These are phyloP conservation scores for Sphecodes monilicornis DNA, from an alignment of 2,888 invertebrate species.

Conservation along the genomic window DNA sequence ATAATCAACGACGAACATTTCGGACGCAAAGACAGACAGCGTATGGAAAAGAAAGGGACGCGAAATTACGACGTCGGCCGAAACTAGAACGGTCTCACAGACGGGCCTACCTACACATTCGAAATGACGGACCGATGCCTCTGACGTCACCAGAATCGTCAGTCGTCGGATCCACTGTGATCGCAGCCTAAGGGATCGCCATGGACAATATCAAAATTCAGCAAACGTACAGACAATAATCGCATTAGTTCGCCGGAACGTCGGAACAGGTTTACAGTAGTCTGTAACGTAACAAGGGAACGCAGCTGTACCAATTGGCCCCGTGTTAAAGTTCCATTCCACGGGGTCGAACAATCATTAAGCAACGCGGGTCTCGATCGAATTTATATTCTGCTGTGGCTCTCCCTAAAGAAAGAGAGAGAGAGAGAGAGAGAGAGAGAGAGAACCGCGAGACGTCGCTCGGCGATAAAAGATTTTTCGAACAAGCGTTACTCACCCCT, in stretches of 20 bases:
- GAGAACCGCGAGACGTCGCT: not conserved
- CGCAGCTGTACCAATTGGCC: slow-evolving; percentile 26
- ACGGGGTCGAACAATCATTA: slow-evolving; percentile 35
- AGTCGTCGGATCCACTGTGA: too few relatives aligned
- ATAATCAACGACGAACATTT: too few relatives aligned
- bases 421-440: too few relatives aligned
- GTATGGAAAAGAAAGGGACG: too few relatives aligned
- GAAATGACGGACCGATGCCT: too few relatives aligned
- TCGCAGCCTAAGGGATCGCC: too few relatives aligned
- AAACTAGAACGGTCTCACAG: too few relatives aligned
- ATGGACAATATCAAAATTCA: slow-evolving; percentile 43
- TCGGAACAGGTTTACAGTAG: slow-evolving; percentile 33
- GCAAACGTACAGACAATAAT: slow-evolving; percentile 17
- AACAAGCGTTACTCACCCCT: slow-evolving; percentile 6
- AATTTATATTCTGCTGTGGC: slow-evolving; percentile 35
- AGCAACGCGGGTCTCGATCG: slow-evolving; percentile 24
- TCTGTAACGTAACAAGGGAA: slow-evolving; percentile 11
- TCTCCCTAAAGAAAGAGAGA: too few relatives aligned
- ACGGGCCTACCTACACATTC: too few relatives aligned
- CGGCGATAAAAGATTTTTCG: slow-evolving; percentile 12
- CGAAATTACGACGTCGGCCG: too few relatives aligned
- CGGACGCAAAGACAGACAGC: too few relatives aligned
- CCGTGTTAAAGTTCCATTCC: slow-evolving; percentile 20
- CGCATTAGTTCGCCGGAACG: slow-evolving; percentile 11
- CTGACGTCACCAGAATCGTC: too few relatives aligned